Conservation (phyloP, 2,888 invertebrate genomes). For the Drosophila stalkeri region DNA sequence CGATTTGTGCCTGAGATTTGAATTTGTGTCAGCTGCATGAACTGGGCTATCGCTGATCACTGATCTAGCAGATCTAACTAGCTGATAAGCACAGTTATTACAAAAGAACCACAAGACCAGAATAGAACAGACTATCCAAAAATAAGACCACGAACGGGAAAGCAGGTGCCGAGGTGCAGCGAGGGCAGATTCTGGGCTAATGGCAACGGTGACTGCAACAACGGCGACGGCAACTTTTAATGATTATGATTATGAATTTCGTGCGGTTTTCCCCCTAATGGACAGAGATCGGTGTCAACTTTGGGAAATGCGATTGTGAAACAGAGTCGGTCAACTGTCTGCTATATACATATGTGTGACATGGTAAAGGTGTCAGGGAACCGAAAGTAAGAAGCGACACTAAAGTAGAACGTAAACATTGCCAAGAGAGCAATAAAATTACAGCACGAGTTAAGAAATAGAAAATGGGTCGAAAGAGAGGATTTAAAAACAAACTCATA, state of each 20-base stretch:
- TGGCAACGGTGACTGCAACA: conserved; percentile 50
- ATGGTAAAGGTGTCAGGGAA: conserved; percentile 46
- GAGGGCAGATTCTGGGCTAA: conserved; percentile 63
- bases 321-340: conserved; percentile 44
- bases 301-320: conserved; percentile 42
- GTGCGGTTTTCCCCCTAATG: conserved; percentile 48
- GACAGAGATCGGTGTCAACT: conserved; percentile 53
- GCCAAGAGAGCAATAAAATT: conserved; percentile 16
- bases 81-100: conserved; percentile 48
- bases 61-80: conserved; percentile 51
- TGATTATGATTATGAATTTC: conserved; percentile 69
- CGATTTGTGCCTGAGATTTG: conserved; percentile 56
- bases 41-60: conserved; percentile 65
- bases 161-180: conserved; percentile 15
- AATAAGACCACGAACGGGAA: conserved; percentile 15
- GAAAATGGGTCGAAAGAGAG: not conserved
- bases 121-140: conserved; percentile 14
- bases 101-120: conserved; percentile 34
- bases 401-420: conserved; percentile 7
- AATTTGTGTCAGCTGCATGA: conserved; percentile 61
- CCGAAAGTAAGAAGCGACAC: conserved; percentile 24
- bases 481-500: not conserved
- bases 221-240: conserved; percentile 46
- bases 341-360: conserved; percentile 26
- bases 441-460: not conserved